Evolutionary conservation across 53 echinoderm and acorn worm species (phyloP).

Genomic region (Hippasteria phrygiana): DNA sequence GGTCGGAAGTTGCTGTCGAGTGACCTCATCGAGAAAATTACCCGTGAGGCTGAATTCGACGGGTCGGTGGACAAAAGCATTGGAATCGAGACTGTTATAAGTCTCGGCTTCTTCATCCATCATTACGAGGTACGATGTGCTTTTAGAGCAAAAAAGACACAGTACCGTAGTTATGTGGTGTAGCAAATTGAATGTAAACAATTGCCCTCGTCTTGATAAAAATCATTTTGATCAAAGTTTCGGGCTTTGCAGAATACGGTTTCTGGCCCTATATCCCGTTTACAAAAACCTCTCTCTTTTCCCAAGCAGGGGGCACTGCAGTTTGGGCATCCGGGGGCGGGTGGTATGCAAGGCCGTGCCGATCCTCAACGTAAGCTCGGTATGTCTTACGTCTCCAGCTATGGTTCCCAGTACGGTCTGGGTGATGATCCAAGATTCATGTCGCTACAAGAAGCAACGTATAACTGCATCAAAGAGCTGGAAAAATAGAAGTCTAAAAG

Average conservation of each 20-base stretch:
- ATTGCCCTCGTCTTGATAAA: background rate
- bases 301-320: background rate
- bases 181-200: no score
- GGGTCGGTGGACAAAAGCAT: constrained; percentile 40
- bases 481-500: background rate
- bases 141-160: no score
- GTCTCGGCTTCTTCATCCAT: constrained; percentile 24
- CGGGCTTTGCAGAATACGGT: background rate
- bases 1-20: constrained; percentile 34
- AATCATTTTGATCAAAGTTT: background rate
- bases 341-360: constrained; percentile 60
- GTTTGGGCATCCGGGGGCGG: constrained; percentile 75
- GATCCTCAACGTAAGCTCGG: constrained; percentile 47
- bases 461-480: constrained; percentile 62
- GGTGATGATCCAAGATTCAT: constrained; percentile 72
- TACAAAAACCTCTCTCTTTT: background rate
- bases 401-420: constrained; percentile 60
- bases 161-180: no score
- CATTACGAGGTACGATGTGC: constrained; percentile 17
- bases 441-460: constrained; percentile 55
- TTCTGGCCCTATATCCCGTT: background rate
- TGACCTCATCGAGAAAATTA: constrained; percentile 7
- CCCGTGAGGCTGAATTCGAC: background rate
- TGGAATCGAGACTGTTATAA: constrained; percentile 24
- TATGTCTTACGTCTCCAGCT: constrained; percentile 54